Conservation (phyloP, 2,888 invertebrate genomes). For the Anaspis maculata region DNA sequence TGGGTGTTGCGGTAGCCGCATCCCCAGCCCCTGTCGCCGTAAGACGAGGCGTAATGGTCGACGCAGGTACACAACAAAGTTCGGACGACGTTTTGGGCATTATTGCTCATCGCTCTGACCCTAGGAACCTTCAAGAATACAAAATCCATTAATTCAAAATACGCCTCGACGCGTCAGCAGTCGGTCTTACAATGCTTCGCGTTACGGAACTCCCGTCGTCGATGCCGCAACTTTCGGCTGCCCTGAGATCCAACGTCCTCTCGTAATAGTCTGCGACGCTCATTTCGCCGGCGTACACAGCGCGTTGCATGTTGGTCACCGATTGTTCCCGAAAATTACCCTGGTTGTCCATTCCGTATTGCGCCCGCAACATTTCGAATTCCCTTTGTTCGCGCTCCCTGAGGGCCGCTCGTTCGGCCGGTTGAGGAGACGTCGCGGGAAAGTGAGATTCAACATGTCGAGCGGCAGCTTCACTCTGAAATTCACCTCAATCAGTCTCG, state of each 20-base stretch:
- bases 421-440: conserved; percentile 45
- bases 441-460: conserved; percentile 85
- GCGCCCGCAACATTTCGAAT: conserved; percentile 70
- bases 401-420: conserved; percentile 55
- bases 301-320: conserved; percentile 69
- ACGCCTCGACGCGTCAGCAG: conserved; percentile 12
- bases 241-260: conserved; percentile 64
- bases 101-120: conserved; percentile 45
- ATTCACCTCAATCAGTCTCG: conserved; percentile 1
- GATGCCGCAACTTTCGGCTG: conserved; percentile 68
- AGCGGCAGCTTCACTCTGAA: conserved; percentile 53
- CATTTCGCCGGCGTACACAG: conserved; percentile 79
- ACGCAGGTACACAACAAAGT: conserved; percentile 71
- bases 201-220: conserved; percentile 79
- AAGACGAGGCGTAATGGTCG: conserved; percentile 81
- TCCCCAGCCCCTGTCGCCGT: conserved; percentile 87
- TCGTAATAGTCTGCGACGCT: conserved; percentile 81
- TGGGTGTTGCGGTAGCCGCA: conserved; percentile 89
- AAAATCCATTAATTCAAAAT: neutral
- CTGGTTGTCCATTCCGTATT: conserved; percentile 85
- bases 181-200: conserved; percentile 56
- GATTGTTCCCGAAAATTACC: conserved; percentile 67
- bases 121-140: conserved; percentile 39
- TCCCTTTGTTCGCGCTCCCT: conserved; percentile 69
- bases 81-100: conserved; percentile 55